These are phyloP conservation scores for Melanaphis sacchari DNA, from an alignment of 1,140 invertebrate genomes.

Conservation along the genomic window DNA sequence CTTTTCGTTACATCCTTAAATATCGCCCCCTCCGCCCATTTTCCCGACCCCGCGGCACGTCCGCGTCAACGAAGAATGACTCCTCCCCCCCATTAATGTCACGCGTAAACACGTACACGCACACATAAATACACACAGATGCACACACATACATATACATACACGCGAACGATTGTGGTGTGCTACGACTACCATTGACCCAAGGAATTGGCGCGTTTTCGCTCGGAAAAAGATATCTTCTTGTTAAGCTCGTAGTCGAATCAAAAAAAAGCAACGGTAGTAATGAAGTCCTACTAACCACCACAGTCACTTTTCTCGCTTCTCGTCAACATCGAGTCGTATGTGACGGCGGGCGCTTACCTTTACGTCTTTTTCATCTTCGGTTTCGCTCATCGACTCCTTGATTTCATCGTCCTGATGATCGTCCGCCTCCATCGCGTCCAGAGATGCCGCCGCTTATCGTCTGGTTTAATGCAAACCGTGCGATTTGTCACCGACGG, in stretches of 20 bases:
- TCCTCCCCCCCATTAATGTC: constrained; percentile 50
- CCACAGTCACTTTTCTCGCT: background rate
- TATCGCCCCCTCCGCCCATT: constrained; percentile 53
- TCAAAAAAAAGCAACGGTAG: background rate
- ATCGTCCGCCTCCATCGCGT: constrained; percentile 37
- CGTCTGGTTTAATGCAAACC: background rate
- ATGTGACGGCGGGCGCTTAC: background rate
- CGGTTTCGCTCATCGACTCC: constrained; percentile 26
- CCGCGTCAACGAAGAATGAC: background rate
- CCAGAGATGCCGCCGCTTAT: too few species aligned
- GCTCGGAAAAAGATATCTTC: background rate
- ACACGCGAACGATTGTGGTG: background rate
- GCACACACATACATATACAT: background rate
- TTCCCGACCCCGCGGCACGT: constrained; percentile 22
- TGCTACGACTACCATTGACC: background rate
- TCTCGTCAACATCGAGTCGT: background rate
- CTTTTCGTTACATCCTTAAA: constrained; percentile 55
- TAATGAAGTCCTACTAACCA: background rate
- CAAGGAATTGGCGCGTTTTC: background rate
- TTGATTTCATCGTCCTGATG: constrained; percentile 31
- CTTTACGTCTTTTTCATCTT: constrained; percentile 26
- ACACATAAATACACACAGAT: background rate
- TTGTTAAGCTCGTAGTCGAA: background rate
- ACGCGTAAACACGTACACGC: background rate
- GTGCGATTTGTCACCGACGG: too few species aligned